phyloP scores from a whole-genome alignment of 2,888 invertebrate genomes.

The Chrysomela aeneicollis region DNA sequence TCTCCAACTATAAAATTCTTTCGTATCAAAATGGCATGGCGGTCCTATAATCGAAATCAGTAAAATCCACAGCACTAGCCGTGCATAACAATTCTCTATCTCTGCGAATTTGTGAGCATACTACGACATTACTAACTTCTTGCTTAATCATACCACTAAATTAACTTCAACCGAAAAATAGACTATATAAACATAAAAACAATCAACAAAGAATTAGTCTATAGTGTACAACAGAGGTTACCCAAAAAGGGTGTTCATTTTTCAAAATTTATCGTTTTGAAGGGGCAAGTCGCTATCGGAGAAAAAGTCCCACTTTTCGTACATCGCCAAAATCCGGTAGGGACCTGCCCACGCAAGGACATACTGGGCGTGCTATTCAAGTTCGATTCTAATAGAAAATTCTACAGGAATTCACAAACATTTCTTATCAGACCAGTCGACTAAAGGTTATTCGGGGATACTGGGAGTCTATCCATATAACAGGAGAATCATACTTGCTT shows the following conservation, averaged over 20 bases:
- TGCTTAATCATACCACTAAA: conserved; percentile 46
- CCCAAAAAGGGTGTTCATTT: conserved; percentile 33
- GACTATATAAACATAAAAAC: conserved; percentile 64
- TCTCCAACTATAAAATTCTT: too few species aligned
- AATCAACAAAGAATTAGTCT: conserved; percentile 61
- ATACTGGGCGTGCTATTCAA: conserved; percentile 28
- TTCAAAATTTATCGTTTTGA: conserved; percentile 11
- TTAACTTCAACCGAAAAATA: conserved; percentile 63
- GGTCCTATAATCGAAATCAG: background rate
- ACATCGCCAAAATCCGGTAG: background rate
- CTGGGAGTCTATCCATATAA: background rate
- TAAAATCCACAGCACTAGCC: conserved; percentile 28
- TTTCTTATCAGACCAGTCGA: background rate
- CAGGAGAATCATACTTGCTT: background rate
- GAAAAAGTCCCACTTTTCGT: background rate
- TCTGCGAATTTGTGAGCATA: conserved; percentile 55
- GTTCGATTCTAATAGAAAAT: conserved; percentile 55
- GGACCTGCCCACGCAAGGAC: conserved; percentile 21
- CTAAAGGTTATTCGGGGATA: background rate
- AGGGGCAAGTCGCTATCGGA: background rate
- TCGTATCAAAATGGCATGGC: conserved; percentile 3
- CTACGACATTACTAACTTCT: conserved; percentile 50
- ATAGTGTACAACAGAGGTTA: conserved; percentile 58
- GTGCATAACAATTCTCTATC: conserved; percentile 30
- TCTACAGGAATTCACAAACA: conserved; percentile 38